Percentiles rank a stretch among this genome's conserved stretches.
Conservation (phyloP, 2,888 invertebrate genomes). For the Meteorus colon region DNA sequence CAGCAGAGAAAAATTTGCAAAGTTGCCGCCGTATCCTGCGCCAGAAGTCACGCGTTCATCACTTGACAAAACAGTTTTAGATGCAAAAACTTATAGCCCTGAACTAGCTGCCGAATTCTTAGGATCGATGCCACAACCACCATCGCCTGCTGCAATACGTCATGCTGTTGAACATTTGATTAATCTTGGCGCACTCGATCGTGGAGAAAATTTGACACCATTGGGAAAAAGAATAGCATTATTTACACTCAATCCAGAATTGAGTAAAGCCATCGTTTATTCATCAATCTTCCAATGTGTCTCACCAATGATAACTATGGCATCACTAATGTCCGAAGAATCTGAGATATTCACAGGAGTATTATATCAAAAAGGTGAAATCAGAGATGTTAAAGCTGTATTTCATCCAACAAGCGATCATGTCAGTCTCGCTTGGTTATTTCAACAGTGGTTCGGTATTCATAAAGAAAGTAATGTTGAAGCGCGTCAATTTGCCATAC, state of each 20-base stretch:
- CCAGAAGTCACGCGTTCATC: constrained; percentile 80
- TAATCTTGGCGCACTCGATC: constrained; percentile 76
- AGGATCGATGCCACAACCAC: constrained; percentile 79
- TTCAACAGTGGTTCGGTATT: constrained; percentile 74
- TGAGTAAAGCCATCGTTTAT: constrained; percentile 78
- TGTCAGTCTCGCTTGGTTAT: constrained; percentile 76
- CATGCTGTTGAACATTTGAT: constrained; percentile 78
- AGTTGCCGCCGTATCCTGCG: constrained; percentile 75
- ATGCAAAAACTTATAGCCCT: constrained; percentile 77
- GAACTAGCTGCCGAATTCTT: constrained; percentile 78
- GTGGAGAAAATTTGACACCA: constrained; percentile 78
- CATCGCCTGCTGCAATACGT: constrained; percentile 73
- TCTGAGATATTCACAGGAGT: constrained; percentile 76
- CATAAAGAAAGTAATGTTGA: constrained; percentile 60
- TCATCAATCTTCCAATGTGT: constrained; percentile 76
- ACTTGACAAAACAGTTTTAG: constrained; percentile 77
- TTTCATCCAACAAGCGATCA: constrained; percentile 79
- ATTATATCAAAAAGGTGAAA: constrained; percentile 74
- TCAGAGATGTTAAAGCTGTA: constrained; percentile 75
- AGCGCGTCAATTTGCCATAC: constrained; percentile 73
- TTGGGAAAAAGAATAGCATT: constrained; percentile 76
- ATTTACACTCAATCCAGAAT: constrained; percentile 78
- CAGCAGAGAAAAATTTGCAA: constrained; percentile 73
- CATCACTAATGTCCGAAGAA: constrained; percentile 74
- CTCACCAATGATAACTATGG: constrained; percentile 74